Base-by-base conservation (phyloP, 1,140 invertebrate genomes). In the Probaryconus sp. region DNA sequence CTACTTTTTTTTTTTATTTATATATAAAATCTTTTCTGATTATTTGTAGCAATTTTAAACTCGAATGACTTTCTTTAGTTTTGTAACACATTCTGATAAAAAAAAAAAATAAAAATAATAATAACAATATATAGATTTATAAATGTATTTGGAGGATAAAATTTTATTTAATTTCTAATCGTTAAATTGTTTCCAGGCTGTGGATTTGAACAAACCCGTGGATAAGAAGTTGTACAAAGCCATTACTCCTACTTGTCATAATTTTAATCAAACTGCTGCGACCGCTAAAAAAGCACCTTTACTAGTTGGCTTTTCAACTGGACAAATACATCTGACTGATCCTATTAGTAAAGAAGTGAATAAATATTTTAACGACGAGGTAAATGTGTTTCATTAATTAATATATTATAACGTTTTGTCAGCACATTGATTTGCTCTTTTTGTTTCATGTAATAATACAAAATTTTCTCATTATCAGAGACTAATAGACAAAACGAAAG, bases 151-250 rank as follows among this genome's bases (percentile, higher is more conserved):
- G n/a, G n/a, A n/a, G n/a, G n/a, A n/a, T n/a, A n/a, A n/a, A n/a
- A n/a, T n/a, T n/a, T n/a, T n/a, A n/a, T n/a, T n/a, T n/a, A 31
- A 7, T 48, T 5, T 30, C 13, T 40, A 50, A 50, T 9, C 5
- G 51, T 4, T 37, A 5, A 61, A 48, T 63, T 68, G 6, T 61
- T 81, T 83, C 81, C 85, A 96, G 94, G 95, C 96, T 81, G 93
- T 95, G 77, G 97, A 99, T 90, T 90, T 98, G 82, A 96, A 93
- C 67, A 98, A 98, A 88, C 97, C 97, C 33, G 92, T 99, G 67
- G 98, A 99, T 86, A 99, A 99, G 85, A 94, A 98, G 86, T 92
- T 98, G 78, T 99, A 99, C 87, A 99, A 99, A 90, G 97, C 97
- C 80, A 98, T 97, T 70, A 98, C 96, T 89, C 98, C 98, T 43